These are phyloP conservation scores for Ecdyonurus torrentis DNA, from an alignment of 2,888 invertebrate species.

Conservation along the genomic window DNA sequence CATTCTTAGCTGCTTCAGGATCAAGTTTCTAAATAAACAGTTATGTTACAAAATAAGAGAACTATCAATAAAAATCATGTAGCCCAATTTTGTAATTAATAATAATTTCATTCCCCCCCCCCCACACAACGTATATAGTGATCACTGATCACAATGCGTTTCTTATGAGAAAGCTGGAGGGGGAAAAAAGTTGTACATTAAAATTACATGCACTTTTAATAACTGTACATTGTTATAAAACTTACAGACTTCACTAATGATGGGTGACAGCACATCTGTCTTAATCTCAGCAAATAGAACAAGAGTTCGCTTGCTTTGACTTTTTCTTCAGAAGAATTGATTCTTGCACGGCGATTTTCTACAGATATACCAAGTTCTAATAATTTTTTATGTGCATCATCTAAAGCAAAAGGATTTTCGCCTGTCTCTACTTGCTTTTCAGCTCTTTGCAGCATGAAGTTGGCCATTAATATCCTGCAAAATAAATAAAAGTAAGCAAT, in stretches of 20 bases:
- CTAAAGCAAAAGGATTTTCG: slow-evolving; percentile 10
- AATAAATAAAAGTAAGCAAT: too few species aligned
- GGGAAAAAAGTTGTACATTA: too few species aligned
- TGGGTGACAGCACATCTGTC: slow-evolving; percentile 84
- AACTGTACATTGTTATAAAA: too few species aligned
- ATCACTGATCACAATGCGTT: too few species aligned
- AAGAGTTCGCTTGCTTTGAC: slow-evolving; percentile 46
- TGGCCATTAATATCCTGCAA: slow-evolving; percentile 56
- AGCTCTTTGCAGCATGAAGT: slow-evolving; percentile 57
- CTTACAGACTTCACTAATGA: slow-evolving; percentile 52
- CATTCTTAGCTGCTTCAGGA: slow-evolving; percentile 20
- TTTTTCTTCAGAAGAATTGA: background rate
- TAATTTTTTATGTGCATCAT: slow-evolving; percentile 38
- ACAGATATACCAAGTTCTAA: slow-evolving; percentile 18
- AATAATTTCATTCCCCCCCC: too few species aligned
- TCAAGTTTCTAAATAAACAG: slow-evolving; percentile 2
- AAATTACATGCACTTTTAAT: too few species aligned
- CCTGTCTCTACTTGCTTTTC: slow-evolving; percentile 34
- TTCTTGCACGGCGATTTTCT: slow-evolving; percentile 20
- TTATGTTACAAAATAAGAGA: too few species aligned
- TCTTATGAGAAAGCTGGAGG: too few species aligned
- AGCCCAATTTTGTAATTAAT: too few species aligned
- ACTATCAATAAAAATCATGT: background rate
- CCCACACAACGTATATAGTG: too few species aligned
- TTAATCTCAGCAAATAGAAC: slow-evolving; percentile 61